Evolutionary conservation across 2,797 vertebrate species (phyloP), one percentile per base, ranked within the genome.

Genomic region (Amniataba percoides): DNA sequence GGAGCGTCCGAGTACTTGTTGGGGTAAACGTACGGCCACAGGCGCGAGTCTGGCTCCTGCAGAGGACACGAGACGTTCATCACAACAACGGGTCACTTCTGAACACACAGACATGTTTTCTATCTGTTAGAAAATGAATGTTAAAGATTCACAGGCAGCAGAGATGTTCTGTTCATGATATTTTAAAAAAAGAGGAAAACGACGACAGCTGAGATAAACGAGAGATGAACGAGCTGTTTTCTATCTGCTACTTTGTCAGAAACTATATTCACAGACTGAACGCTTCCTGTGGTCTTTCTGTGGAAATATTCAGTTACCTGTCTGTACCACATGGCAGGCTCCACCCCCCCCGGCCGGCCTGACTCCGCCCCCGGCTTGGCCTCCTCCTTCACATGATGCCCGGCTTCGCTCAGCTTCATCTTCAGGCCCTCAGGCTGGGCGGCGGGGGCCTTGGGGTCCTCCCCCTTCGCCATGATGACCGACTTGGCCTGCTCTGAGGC

Each of bases 1-100:
- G 94, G 91, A 62, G 97, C 93, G 52, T 99, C 98, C 0, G 97
- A 95, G 89, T 97, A 99, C 86, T 99, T 99, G 39, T 95, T 97
- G 0, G 97, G 97, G 88, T 99, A 99, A 64, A 98, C 96, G 0
- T 98, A 99, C 0, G 98, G 97, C 98, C 98, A 99, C 91, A 98
- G 91, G 48, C 97, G 96, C 0, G 97, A 96, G 88, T 99, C 98
- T 0, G 93, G 89, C 78, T 95, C 95, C 94, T 96, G 85, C 27
- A 56, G 61, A 80, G 93, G 88, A 94, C 71, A 94, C 92, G 9
- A 71, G 8, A 40, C 1, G 57, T 63, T 31, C 8, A 36, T 36
- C 27, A 31, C 27, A 31, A n/a, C n/a, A n/a, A n/a, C n/a, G n/a
- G n/a, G n/a, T 25, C 45, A 8, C 18, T 10, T 18, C 7, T 43